These are phyloP conservation scores for Bothrops jararaca DNA, from an alignment of 2,113 vertebrate species.

Conservation along the genomic window DNA sequence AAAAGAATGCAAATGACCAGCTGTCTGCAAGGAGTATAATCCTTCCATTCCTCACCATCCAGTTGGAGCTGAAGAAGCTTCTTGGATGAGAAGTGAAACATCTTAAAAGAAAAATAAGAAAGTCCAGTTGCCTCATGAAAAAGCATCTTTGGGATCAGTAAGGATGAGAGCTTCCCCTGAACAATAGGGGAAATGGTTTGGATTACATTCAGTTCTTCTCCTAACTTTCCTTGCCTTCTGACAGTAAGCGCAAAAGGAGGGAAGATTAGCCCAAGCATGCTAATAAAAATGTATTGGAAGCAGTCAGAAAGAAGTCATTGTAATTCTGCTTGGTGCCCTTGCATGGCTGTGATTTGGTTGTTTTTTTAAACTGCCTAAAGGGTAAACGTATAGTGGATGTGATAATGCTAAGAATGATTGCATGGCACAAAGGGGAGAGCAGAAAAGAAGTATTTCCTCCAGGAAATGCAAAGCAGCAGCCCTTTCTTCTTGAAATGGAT, in stretches of 20 bases:
- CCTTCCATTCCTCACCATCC: too few relatives aligned
- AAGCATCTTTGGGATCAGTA: background rate
- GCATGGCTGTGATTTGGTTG: conserved; percentile 41
- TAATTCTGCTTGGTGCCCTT: conserved; percentile 30
- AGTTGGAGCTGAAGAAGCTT: too few relatives aligned
- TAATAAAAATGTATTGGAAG: conserved; percentile 35
- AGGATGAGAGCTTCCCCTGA: background rate
- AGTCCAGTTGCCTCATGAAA: too few relatives aligned
- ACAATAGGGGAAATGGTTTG: background rate
- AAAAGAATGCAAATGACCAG: too few relatives aligned
- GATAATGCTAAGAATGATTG: conserved; percentile 46
- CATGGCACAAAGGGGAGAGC: conserved; percentile 34
- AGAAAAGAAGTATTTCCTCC: conserved; percentile 4
- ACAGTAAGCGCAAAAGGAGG: conserved; percentile 3
- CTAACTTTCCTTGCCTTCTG: background rate
- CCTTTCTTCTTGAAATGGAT: background rate
- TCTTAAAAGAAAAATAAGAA: too few relatives aligned
- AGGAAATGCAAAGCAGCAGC: background rate
- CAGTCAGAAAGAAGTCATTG: conserved; percentile 19
- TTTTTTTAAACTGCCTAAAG: conserved; percentile 37
- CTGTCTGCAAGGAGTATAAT: too few relatives aligned
- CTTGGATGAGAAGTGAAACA: too few relatives aligned
- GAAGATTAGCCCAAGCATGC: background rate
- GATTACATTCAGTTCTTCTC: background rate
- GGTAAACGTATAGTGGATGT: conserved; percentile 44